These are phyloP conservation scores for Rhaphigaster nebulosa DNA, from an alignment of 2,888 invertebrate species.

Conservation along the genomic window DNA sequence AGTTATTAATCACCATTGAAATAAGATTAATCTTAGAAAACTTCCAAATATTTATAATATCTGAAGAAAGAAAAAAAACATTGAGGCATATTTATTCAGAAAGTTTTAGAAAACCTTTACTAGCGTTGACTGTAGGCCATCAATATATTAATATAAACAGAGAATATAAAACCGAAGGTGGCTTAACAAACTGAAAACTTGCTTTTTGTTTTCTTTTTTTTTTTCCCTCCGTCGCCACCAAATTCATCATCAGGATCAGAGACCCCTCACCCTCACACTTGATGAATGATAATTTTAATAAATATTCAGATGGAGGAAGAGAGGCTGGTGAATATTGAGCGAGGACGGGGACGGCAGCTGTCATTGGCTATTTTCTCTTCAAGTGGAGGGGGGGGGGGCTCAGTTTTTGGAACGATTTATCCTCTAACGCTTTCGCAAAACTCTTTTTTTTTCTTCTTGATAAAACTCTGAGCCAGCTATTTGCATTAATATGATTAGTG, in stretches of 20 bases:
- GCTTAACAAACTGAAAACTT: not conserved
- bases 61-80: too few relatives aligned
- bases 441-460: not conserved
- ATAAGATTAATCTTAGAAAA: too few relatives aligned
- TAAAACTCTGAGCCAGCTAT: not conserved
- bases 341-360: too few relatives aligned
- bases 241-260: not conserved
- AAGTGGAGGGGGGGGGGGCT: not conserved
- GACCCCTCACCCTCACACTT: not conserved
- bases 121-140: too few relatives aligned
- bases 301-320: not conserved
- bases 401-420: not conserved
- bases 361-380: not conserved
- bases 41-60: too few relatives aligned
- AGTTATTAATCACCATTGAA: too few relatives aligned
- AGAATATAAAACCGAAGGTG: not conserved
- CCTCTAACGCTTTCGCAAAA: not conserved
- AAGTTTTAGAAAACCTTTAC: too few relatives aligned
- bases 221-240: not conserved
- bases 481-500: not conserved
- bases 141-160: too few relatives aligned
- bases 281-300: slow-evolving; percentile 21
- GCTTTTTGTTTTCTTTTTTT: not conserved
- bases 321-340: not conserved
- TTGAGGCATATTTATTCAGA: too few relatives aligned